Evolutionary conservation across 2,113 vertebrate species (phyloP).

Genomic region (Sarotherodon lohbergeri): DNA sequence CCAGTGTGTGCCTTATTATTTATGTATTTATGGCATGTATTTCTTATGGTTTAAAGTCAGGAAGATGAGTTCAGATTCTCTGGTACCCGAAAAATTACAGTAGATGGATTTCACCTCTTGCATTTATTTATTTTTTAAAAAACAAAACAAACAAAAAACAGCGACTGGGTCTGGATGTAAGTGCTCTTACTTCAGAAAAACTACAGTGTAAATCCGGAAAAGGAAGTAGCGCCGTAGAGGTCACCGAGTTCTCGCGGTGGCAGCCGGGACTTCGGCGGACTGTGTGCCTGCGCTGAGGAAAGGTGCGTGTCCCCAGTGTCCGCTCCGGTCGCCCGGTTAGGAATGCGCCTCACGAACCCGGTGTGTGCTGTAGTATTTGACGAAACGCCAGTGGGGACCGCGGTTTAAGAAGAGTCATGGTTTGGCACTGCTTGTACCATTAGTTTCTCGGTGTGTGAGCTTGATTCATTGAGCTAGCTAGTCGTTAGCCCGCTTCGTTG

Average conservation of each 20-base stretch:
- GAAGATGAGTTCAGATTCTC: background rate
- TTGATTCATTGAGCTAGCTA: constrained; percentile 59
- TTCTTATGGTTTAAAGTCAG: background rate
- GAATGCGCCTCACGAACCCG: constrained; percentile 54
- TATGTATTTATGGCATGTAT: background rate
- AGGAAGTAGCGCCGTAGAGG: constrained; percentile 55
- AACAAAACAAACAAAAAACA: background rate
- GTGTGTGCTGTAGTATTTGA: constrained; percentile 12
- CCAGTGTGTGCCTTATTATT: background rate
- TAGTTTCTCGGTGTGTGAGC: constrained; percentile 27
- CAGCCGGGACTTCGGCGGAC: constrained; percentile 73
- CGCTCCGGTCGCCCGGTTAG: constrained; percentile 71
- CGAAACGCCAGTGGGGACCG: constrained; percentile 20
- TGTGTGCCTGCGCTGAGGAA: constrained; percentile 64
- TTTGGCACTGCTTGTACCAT: constrained; percentile 1
- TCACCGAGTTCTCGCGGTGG: constrained; percentile 69
- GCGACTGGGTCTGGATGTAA: background rate
- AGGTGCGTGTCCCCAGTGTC: constrained; percentile 80
- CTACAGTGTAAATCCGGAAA: constrained; percentile 46
- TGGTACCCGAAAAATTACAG: background rate
- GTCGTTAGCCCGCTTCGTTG: constrained; percentile 54
- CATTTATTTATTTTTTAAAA: background rate
- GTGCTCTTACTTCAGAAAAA: background rate
- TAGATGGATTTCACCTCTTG: background rate
- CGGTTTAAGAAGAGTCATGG: constrained; percentile 21